phyloP scores from a whole-genome alignment of 2,113 vertebrate species.

The Agapornis roseicollis region DNA sequence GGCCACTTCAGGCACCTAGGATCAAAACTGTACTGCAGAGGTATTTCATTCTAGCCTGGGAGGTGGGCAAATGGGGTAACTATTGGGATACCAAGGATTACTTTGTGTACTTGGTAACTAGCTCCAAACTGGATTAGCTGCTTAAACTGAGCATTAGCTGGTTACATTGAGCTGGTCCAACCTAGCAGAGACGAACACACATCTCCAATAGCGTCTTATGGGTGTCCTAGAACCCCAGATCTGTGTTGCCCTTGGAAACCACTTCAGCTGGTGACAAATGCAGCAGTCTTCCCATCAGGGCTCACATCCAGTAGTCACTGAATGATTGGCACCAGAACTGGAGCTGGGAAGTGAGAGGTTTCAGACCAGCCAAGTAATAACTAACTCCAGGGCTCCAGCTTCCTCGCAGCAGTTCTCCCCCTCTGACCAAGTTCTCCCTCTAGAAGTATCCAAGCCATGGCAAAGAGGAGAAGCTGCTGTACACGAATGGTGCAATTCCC shows the following conservation, averaged over 20 bases:
- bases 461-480: not conserved
- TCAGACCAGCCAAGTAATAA: not conserved
- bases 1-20: not conserved
- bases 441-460: rapidly evolving
- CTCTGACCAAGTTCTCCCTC: not conserved
- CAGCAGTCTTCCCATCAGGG: not conserved
- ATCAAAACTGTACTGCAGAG: not conserved
- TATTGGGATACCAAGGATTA: not conserved
- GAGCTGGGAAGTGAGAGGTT: not conserved
- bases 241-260: not conserved
- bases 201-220: rapidly evolving
- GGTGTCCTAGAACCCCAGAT: not conserved
- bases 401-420: rapidly evolving
- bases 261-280: not conserved
- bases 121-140: not conserved
- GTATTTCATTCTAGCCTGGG: no score
- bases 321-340: not conserved
- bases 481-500: not conserved
- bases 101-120: not conserved
- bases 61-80: no score
- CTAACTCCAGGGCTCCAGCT: no score
- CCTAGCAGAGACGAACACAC: not conserved
- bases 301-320: not conserved
- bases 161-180: not conserved
- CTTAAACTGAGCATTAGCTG: not conserved